Evolutionary conservation across 2,113 vertebrate genomes (phyloP).

Genomic region (Leptobrachium leishanense): DNA sequence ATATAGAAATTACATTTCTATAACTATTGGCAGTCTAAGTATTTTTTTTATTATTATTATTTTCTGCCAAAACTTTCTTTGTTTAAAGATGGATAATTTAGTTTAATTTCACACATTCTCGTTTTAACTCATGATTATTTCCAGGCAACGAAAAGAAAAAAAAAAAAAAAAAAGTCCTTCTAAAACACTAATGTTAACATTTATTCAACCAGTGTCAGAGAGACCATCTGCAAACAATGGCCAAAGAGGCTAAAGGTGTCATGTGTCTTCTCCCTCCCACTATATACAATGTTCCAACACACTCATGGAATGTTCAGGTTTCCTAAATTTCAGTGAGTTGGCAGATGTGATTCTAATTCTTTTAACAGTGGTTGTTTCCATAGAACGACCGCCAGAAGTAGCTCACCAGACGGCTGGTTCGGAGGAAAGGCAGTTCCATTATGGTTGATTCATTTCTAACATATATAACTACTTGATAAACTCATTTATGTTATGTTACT

Average conservation of each 20-base stretch:
- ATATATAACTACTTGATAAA: background rate
- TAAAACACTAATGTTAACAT: no score
- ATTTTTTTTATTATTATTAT: background rate
- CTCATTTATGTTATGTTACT: no score
- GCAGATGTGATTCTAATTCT: slow-evolving; percentile 40
- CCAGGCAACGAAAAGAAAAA: no score
- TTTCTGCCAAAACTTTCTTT: no score
- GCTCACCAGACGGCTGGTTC: slow-evolving; percentile 1
- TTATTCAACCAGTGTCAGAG: no score
- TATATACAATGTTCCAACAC: slow-evolving; percentile 8
- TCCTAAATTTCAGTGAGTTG: slow-evolving; percentile 29
- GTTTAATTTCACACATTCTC: no score
- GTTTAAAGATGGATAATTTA: no score
- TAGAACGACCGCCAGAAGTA: slow-evolving; percentile 21
- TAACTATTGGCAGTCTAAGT: background rate
- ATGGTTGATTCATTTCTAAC: background rate
- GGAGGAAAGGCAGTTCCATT: background rate
- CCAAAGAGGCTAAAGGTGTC: background rate
- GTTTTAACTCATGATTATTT: no score
- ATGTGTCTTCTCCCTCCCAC: slow-evolving; percentile 1
- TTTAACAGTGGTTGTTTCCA: slow-evolving; percentile 33
- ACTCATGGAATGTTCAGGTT: slow-evolving; percentile 11
- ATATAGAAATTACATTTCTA: background rate
- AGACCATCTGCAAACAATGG: background rate
- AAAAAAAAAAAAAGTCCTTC: no score